These are phyloP conservation scores for Diplodus sargus DNA, from an alignment of 2,797 vertebrate species.

Conservation along the genomic window DNA sequence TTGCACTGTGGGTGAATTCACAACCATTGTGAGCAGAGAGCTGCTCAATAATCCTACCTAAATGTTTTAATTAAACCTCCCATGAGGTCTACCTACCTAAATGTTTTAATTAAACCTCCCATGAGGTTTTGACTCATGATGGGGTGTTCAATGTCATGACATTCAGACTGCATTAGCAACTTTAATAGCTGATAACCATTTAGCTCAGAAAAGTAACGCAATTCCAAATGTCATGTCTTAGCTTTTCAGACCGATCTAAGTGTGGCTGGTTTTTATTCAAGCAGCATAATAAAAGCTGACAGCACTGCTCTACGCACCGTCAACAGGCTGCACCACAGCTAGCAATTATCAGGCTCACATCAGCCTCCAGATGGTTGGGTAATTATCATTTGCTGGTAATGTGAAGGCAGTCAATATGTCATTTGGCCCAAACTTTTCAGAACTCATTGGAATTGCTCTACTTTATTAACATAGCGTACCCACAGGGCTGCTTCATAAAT, in stretches of 20 bases:
- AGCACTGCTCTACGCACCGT: background rate
- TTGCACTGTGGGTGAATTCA: background rate
- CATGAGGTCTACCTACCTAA: conserved; percentile 15
- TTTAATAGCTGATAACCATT: conserved; percentile 11
- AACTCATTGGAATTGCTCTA: conserved; percentile 17
- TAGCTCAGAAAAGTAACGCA: conserved; percentile 10
- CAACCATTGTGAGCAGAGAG: background rate
- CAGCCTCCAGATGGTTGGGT: conserved; percentile 21
- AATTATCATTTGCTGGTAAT: conserved; percentile 25
- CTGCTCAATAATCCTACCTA: conserved; percentile 6
- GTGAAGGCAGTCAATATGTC: conserved; percentile 26
- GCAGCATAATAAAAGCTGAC: conserved; percentile 44
- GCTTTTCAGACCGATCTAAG: conserved; percentile 4
- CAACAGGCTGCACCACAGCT: conserved; percentile 8
- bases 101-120: conserved; percentile 4
- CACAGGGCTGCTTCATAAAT: background rate
- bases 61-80: conserved; percentile 8
- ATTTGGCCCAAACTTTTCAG: conserved; percentile 23
- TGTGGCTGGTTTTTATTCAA: conserved; percentile 11
- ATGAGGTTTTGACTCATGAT: conserved; percentile 21
- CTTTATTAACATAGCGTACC: background rate
- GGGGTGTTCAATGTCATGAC: conserved; percentile 28
- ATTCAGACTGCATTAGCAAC: conserved; percentile 19
- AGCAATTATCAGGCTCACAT: conserved; percentile 31
- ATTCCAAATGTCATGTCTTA: background rate